Conservation (phyloP, 2,113 vertebrate species). For the Genyomyrus donnyi region DNA sequence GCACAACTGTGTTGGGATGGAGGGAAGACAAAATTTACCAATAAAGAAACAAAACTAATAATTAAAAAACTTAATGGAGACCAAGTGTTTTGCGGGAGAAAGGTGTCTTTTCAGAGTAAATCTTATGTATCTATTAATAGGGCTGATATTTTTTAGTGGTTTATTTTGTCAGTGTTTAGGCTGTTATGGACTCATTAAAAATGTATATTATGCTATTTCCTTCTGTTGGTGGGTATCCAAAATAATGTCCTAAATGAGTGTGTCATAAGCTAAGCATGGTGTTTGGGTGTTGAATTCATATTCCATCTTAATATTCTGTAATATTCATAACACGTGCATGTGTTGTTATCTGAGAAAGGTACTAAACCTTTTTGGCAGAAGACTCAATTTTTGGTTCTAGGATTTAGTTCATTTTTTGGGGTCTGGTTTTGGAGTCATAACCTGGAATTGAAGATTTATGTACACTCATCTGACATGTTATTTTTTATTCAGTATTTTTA, state of each 20-base stretch:
- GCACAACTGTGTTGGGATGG: background rate
- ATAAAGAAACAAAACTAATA: background rate
- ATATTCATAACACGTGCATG: slow-evolving; percentile 40
- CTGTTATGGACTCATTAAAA: slow-evolving; percentile 15
- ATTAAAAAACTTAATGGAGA: background rate
- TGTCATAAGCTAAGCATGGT: slow-evolving; percentile 38
- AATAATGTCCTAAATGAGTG: slow-evolving; percentile 39
- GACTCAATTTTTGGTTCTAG: slow-evolving; percentile 25
- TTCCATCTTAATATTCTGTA: slow-evolving; percentile 23
- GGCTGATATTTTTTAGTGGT: slow-evolving; percentile 24
- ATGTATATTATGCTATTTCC: slow-evolving; percentile 11
- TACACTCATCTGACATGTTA: background rate
- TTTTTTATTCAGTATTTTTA: slow-evolving; percentile 15
- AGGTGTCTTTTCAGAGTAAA: background rate
- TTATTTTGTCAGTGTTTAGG: slow-evolving; percentile 26
- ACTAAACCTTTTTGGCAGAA: slow-evolving; percentile 39
- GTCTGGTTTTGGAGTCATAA: slow-evolving; percentile 3
- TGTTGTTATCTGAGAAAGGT: slow-evolving; percentile 50
- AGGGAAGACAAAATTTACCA: background rate
- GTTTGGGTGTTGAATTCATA: slow-evolving; percentile 25
- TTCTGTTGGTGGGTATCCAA: slow-evolving; percentile 16
- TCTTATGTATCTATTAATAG: background rate
- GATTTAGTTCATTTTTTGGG: slow-evolving; percentile 10
- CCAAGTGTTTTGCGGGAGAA: background rate
- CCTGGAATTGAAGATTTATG: background rate